Conservation (phyloP, 2,888 invertebrate genomes). For the Polia nebulosa region DNA sequence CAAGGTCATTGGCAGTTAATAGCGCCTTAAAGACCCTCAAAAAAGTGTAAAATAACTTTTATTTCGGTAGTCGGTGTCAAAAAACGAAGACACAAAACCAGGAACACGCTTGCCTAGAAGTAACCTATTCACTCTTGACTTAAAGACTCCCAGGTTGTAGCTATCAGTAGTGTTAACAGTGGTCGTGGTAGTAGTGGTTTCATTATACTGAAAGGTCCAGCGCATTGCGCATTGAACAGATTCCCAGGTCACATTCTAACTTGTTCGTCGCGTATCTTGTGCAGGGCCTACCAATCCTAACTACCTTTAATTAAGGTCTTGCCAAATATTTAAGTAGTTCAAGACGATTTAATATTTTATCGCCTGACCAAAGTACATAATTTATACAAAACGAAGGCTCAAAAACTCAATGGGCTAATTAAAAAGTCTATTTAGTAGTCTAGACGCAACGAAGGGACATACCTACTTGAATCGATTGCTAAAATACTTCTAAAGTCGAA, state of each 20-base stretch:
- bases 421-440: constrained; percentile 26
- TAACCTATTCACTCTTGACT: too few relatives aligned
- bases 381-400: constrained; percentile 29
- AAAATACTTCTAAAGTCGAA: constrained; percentile 14
- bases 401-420: constrained; percentile 15
- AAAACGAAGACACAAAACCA: too few relatives aligned
- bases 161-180: too few relatives aligned
- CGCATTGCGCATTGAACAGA: not conserved
- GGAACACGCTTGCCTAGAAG: too few relatives aligned
- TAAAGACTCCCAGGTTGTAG: too few relatives aligned
- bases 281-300: too few relatives aligned
- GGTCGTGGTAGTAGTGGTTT: too few relatives aligned
- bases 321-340: constrained; percentile 6
- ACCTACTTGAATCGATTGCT: constrained; percentile 8
- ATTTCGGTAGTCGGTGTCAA: too few relatives aligned
- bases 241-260: not conserved
- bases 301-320: constrained; percentile 9
- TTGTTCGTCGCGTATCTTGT: not conserved
- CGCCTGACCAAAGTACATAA: constrained; percentile 1
- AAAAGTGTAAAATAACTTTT: too few relatives aligned
- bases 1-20: too few relatives aligned
- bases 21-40: too few relatives aligned
- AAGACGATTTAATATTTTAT: constrained; percentile 1
- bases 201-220: not conserved
- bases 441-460: constrained; percentile 12